A percentile compares a stretch with the other conserved stretches of the same genome.
Evolutionary conservation across 2,113 vertebrate species (phyloP).

Genomic region (human (Homo sapiens)): GRCh38 chr3:121805001-121805500

Average conservation of each 20-base stretch:
- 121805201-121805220: conserved; percentile 81
- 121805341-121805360: conserved; percentile 82
- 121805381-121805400: neutral
- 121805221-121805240: conserved; percentile 82
- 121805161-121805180: neutral
- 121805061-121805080: neutral
- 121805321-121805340: conserved; percentile 87
- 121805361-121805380: conserved; percentile 30
- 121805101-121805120: neutral
- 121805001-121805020: neutral
- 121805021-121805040: neutral
- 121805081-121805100: neutral
- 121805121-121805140: neutral
- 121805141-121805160: neutral
- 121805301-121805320: conserved; percentile 82
- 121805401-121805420: neutral
- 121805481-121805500: neutral
- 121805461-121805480: neutral
- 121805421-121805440: neutral
- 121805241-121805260: conserved; percentile 86
- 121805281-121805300: too few species aligned
- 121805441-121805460: neutral
- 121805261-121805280: conserved; percentile 77
- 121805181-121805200: neutral
- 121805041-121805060: neutral